Conservation (phyloP, 2,888 invertebrate genomes). For the Drosophila demipolita region DNA sequence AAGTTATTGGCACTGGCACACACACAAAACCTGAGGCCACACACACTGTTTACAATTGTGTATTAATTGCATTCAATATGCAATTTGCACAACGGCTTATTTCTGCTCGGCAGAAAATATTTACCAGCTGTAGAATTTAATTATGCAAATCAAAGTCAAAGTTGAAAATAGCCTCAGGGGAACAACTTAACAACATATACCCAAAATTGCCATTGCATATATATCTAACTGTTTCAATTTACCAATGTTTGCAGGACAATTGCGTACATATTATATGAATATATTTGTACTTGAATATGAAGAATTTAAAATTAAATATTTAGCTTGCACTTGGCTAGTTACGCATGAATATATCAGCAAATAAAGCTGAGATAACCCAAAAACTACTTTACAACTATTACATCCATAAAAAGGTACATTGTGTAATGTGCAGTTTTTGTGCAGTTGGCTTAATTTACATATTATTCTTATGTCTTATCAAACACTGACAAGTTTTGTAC, state of each 20-base stretch:
- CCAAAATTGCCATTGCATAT: background rate
- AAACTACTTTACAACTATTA: conserved; percentile 8
- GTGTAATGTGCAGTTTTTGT: conserved; percentile 39
- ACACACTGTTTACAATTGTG: conserved; percentile 25
- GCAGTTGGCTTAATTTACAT: conserved; percentile 62
- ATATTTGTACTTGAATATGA: background rate
- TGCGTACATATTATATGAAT: background rate
- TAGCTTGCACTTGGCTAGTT: background rate
- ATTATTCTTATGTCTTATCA: conserved; percentile 57
- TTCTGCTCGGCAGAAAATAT: conserved; percentile 22
- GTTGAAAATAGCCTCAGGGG: conserved; percentile 20
- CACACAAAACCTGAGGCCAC: background rate
- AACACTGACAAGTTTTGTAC: conserved; percentile 62
- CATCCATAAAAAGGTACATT: background rate
- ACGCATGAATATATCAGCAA: background rate
- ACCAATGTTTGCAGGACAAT: conserved; percentile 25
- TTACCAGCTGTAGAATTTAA: conserved; percentile 35
- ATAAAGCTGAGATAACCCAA: background rate
- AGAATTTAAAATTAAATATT: background rate
- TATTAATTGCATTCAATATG: conserved; percentile 50
- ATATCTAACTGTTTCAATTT: background rate
- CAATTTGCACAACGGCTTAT: conserved; percentile 25
- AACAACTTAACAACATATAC: conserved; percentile 20
- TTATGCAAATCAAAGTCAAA: conserved; percentile 54
- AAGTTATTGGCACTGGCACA: background rate